Evolutionary conservation across 1,140 invertebrate species (phyloP).

Genomic region (Orius laevigatus): DNA sequence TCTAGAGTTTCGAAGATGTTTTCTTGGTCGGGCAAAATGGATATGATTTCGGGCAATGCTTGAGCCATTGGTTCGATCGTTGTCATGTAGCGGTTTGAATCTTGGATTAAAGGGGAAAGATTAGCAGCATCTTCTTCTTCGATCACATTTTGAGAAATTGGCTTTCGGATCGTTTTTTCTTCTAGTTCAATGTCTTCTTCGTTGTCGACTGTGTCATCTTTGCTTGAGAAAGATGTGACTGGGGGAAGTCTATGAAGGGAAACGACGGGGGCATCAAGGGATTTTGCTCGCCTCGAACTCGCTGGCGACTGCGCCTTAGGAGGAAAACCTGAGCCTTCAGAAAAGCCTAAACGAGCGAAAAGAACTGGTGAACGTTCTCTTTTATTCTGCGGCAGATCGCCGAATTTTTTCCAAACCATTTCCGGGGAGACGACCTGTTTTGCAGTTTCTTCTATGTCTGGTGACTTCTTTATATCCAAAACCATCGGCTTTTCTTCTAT

Average conservation of each 20-base stretch:
- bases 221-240: conserved; percentile 71
- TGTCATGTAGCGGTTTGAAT: background rate
- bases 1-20: background rate
- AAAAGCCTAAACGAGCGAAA: conserved; percentile 61
- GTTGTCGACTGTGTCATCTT: conserved; percentile 57
- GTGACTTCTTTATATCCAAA: conserved; percentile 1
- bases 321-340: conserved; percentile 58
- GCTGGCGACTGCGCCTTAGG: conserved; percentile 56
- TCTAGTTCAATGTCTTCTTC: conserved; percentile 23
- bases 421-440: conserved; percentile 35
- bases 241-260: conserved; percentile 56
- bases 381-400: conserved; percentile 21
- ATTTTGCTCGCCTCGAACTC: conserved; percentile 56
- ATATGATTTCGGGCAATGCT: conserved; percentile 1
- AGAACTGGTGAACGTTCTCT: conserved; percentile 53
- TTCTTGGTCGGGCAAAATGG: background rate
- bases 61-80: background rate
- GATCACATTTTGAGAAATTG: conserved; percentile 13
- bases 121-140: conserved; percentile 17
- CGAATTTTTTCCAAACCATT: conserved; percentile 34
- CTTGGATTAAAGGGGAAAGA: conserved; percentile 11
- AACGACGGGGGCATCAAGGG: conserved; percentile 65
- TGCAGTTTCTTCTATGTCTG: conserved; percentile 1
- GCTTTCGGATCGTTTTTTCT: conserved; percentile 18
- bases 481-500: conserved; percentile 5